Percentiles rank a stretch among this genome's conserved stretches.
Conservation (phyloP, 2,113 vertebrate genomes). For the Tapirus terrestris region DNA sequence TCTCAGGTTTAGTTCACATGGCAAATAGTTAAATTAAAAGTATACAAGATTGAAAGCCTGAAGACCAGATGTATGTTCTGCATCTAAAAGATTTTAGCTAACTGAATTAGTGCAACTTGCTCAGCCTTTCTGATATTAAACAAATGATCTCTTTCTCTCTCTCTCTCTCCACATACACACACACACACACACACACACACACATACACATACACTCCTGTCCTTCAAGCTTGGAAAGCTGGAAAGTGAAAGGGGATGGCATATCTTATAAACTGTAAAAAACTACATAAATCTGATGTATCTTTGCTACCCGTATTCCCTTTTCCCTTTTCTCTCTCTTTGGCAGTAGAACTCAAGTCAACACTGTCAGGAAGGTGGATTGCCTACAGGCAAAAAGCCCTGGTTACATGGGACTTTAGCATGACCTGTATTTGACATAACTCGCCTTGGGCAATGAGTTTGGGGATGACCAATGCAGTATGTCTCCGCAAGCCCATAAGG, state of each 20-base stretch:
- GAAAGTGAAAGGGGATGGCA: neutral
- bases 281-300: neutral
- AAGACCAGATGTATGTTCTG: neutral
- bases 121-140: neutral
- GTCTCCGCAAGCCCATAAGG: neutral
- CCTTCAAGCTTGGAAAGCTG: neutral
- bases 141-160: neutral
- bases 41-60: neutral
- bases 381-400: neutral
- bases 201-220: neutral
- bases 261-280: neutral
- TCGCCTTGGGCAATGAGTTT: conserved; percentile 62
- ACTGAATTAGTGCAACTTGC: neutral
- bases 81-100: neutral
- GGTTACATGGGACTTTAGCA: neutral
- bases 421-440: conserved; percentile 65
- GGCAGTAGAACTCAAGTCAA: conserved; percentile 9
- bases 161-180: neutral
- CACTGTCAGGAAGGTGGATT: conserved; percentile 34
- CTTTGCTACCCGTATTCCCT: neutral
- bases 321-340: neutral
- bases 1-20: neutral
- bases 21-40: neutral
- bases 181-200: too few relatives aligned
- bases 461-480: conserved; percentile 44